phyloP scores from a whole-genome alignment of 2,113 vertebrate species.

The Orycteropus afer region DNA sequence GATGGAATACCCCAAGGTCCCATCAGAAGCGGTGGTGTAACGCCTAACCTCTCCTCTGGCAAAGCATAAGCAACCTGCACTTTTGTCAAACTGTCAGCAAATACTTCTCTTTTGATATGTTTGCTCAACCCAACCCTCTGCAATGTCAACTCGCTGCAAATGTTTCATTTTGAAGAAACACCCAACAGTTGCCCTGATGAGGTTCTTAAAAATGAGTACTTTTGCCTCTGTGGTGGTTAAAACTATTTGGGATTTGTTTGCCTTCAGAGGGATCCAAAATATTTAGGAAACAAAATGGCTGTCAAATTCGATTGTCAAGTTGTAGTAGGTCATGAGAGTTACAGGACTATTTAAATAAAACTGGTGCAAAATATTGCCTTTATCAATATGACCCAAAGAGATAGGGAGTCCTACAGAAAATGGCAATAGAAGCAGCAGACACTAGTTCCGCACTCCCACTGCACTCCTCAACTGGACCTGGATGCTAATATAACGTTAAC shows the following conservation, averaged over 20 bases:
- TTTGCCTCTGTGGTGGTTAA: conserved; percentile 34
- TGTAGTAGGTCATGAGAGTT: background rate
- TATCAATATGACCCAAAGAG: conserved; percentile 11
- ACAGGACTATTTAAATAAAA: conserved; percentile 2
- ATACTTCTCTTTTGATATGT: conserved; percentile 83
- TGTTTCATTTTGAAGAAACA: conserved; percentile 79
- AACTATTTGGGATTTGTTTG: background rate
- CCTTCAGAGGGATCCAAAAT: background rate
- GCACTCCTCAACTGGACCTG: background rate
- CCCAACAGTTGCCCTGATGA: conserved; percentile 21
- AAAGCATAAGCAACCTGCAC: conserved; percentile 90
- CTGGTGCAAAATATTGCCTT: background rate
- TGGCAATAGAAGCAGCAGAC: background rate
- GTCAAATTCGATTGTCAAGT: background rate
- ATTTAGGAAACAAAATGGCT: background rate
- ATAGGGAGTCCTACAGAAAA: background rate
- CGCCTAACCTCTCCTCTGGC: conserved; percentile 81
- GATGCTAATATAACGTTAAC: background rate
- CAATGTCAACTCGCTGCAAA: conserved; percentile 80
- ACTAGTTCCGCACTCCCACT: background rate
- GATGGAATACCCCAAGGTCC: conserved; percentile 88
- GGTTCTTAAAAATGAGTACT: conserved; percentile 45
- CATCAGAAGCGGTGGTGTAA: conserved; percentile 77
- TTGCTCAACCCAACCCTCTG: conserved; percentile 75
- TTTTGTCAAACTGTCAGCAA: conserved; percentile 93